phyloP scores from a whole-genome alignment of 2,888 invertebrate species.

The Aphidius colemani region DNA sequence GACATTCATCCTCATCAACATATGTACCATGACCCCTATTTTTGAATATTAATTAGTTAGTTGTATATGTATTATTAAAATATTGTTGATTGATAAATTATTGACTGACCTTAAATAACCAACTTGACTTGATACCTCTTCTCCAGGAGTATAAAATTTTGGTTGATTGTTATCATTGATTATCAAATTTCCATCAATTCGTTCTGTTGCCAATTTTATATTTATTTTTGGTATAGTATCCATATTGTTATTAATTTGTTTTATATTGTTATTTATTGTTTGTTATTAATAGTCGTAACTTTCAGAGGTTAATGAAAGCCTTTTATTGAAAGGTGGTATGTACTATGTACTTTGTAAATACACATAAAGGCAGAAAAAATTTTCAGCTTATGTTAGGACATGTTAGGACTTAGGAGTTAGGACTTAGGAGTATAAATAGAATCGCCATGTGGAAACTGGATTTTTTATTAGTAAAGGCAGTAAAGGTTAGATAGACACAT shows the following conservation, averaged over 20 bases:
- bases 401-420: too few relatives aligned
- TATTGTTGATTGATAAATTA: neutral
- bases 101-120: conserved; percentile 77
- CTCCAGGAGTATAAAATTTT: conserved; percentile 82
- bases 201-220: conserved; percentile 49
- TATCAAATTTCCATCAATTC: conserved; percentile 48
- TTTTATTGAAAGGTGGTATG: too few relatives aligned
- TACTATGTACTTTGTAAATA: too few relatives aligned
- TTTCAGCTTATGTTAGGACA: too few relatives aligned
- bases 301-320: neutral
- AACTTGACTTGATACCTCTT: conserved; percentile 80
- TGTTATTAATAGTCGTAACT: neutral
- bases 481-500: neutral
- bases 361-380: too few relatives aligned
- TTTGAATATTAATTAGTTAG: neutral
- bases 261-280: conserved; percentile 1
- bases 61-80: conserved; percentile 37
- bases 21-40: conserved; percentile 96
- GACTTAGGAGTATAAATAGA: too few relatives aligned
- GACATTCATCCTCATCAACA: conserved; percentile 75
- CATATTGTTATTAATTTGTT: conserved; percentile 20
- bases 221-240: conserved; percentile 41
- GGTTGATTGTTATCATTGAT: conserved; percentile 66
- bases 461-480: neutral
- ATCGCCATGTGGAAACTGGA: too few relatives aligned